phyloP scores from a whole-genome alignment of 2,888 invertebrate species.

The Ramazzottius varieornatus region DNA sequence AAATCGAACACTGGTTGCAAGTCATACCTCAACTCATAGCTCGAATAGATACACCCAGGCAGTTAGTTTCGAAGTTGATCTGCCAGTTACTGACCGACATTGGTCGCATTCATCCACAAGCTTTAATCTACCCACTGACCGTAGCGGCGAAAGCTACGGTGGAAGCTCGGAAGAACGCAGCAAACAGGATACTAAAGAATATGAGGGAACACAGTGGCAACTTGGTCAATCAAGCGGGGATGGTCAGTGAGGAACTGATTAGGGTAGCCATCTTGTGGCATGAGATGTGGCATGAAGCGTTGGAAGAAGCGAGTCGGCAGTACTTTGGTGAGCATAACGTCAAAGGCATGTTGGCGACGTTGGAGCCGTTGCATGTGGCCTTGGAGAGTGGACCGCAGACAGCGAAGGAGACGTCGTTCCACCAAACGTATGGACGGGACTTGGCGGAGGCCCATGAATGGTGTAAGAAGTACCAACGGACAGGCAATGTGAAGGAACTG shows the following conservation, averaged over 20 bases:
- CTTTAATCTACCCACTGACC: constrained; percentile 81
- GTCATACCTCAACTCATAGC: constrained; percentile 96
- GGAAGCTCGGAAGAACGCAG: constrained; percentile 53
- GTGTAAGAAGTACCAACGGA: constrained; percentile 63
- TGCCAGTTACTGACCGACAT: constrained; percentile 80
- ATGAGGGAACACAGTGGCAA: constrained; percentile 81
- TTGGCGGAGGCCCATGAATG: constrained; percentile 77
- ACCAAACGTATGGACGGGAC: constrained; percentile 68
- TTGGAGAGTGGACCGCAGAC: constrained; percentile 80
- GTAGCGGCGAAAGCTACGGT: constrained; percentile 87
- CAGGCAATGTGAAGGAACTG: constrained; percentile 60
- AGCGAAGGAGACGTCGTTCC: constrained; percentile 82
- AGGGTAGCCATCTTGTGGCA: constrained; percentile 97
- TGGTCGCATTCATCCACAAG: constrained; percentile 89
- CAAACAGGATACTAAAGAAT: constrained; percentile 70
- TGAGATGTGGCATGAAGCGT: constrained; percentile 93
- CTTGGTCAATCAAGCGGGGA: constrained; percentile 75
- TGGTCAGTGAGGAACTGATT: constrained; percentile 85
- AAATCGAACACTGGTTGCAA: constrained; percentile 95
- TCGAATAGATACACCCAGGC: constrained; percentile 72
- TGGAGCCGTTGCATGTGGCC: constrained; percentile 80
- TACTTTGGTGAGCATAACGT: constrained; percentile 90
- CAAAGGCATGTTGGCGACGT: constrained; percentile 76
- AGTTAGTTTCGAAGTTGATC: constrained; percentile 62
- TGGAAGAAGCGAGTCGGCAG: constrained; percentile 61